Conservation (phyloP, 2,888 invertebrate species). For the Coremacera marginata region DNA sequence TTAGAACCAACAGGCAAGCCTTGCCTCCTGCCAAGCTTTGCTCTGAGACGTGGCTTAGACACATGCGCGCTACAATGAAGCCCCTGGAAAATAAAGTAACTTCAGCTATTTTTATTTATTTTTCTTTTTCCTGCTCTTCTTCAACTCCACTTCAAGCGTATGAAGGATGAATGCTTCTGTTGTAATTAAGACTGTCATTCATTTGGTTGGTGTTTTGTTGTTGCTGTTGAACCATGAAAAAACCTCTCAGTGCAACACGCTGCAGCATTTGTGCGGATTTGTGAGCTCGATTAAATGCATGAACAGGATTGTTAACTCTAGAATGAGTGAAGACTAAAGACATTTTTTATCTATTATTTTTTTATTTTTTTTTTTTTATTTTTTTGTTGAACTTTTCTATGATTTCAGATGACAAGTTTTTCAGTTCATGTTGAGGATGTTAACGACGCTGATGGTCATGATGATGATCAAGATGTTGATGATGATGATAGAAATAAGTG, state of each 20-base stretch:
- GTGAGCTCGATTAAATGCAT: conserved; percentile 53
- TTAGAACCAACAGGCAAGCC: background rate
- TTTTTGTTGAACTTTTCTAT: background rate
- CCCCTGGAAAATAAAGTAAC: too few relatives aligned
- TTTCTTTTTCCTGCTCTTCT: too few relatives aligned
- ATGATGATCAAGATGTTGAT: too few relatives aligned
- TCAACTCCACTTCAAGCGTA: too few relatives aligned
- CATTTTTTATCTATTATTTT: background rate
- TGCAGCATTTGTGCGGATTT: conserved; percentile 45
- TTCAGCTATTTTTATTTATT: too few relatives aligned
- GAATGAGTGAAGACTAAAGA: conserved; percentile 1
- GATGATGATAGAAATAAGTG: background rate
- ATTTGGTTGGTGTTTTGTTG: conserved; percentile 37
- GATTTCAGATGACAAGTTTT: background rate
- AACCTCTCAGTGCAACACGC: background rate
- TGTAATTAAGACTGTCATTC: conserved; percentile 51
- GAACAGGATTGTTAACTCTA: conserved; percentile 36
- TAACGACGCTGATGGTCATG: background rate
- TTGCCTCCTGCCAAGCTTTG: background rate
- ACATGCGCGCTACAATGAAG: too few relatives aligned
- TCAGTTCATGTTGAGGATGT: background rate
- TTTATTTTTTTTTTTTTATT: conserved; percentile 9
- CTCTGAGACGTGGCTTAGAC: too few relatives aligned
- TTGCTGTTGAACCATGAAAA: conserved; percentile 37
- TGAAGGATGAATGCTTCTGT: conserved; percentile 39